These are phyloP conservation scores for Penaeus indicus DNA, from an alignment of 1,140 invertebrate species.

Conservation along the genomic window DNA sequence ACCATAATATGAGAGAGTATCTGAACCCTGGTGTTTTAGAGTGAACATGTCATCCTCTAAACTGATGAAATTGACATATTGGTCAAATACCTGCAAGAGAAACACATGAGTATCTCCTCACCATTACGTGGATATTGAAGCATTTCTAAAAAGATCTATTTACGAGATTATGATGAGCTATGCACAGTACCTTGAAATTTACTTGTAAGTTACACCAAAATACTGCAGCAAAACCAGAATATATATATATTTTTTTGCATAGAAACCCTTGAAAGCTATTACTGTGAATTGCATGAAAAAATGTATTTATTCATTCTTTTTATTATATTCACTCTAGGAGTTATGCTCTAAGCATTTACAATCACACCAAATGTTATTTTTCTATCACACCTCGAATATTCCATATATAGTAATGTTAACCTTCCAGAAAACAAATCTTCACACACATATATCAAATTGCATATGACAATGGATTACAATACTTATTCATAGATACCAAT, in stretches of 20 bases:
- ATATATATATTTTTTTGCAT: too few species aligned
- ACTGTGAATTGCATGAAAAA: too few species aligned
- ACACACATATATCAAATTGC: constrained; percentile 5
- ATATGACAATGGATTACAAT: background rate
- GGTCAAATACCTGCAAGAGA: constrained; percentile 84
- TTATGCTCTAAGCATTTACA: too few species aligned
- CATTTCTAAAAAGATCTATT: background rate
- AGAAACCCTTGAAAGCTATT: too few species aligned
- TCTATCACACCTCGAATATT: too few species aligned
- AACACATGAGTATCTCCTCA: background rate
- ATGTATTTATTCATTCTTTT: too few species aligned
- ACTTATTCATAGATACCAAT: background rate
- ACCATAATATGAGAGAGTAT: constrained; percentile 93
- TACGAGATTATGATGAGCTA: background rate
- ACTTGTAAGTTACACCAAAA: too few species aligned
- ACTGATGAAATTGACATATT: constrained; percentile 98
- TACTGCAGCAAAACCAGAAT: too few species aligned
- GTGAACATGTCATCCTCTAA: constrained; percentile 98
- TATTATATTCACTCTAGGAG: too few species aligned
- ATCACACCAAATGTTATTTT: too few species aligned
- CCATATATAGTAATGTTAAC: too few species aligned
- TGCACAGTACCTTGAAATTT: too few species aligned
- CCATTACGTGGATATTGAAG: background rate
- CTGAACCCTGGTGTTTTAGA: constrained; percentile 91
- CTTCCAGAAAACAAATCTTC: background rate